A percentile compares a stretch with the other conserved stretches of the same genome.
These are phyloP conservation scores for Heliothis virescens DNA, from an alignment of 1,140 invertebrate species.

Conservation along the genomic window DNA sequence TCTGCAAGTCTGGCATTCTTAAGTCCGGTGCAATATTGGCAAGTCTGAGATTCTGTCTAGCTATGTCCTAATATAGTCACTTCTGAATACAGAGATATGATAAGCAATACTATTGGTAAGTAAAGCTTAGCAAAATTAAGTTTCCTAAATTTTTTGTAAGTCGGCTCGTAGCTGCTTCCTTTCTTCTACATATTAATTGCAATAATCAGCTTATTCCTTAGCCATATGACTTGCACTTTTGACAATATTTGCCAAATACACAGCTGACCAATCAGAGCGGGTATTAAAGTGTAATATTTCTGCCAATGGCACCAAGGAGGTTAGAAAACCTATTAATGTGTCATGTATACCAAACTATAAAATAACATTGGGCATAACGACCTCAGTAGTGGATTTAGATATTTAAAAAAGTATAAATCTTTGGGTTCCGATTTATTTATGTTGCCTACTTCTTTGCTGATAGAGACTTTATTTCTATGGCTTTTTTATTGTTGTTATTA, in stretches of 20 bases:
- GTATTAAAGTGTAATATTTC: conserved; percentile 26
- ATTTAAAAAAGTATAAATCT: conserved; percentile 11
- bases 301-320: conserved; percentile 25
- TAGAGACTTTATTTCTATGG: background rate
- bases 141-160: no score
- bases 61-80: no score
- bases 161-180: no score
- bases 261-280: background rate
- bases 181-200: no score
- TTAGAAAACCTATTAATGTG: conserved; percentile 48
- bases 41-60: no score
- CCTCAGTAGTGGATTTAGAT: background rate
- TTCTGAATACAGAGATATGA: no score
- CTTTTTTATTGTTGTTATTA: background rate
- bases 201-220: no score
- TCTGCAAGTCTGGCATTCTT: no score
- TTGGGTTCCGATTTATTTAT: background rate
- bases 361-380: conserved; percentile 13
- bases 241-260: background rate
- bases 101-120: no score
- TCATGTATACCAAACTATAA: conserved; percentile 24
- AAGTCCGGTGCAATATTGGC: no score
- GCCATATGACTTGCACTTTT: background rate
- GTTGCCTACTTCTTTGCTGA: background rate
- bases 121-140: no score